These are phyloP conservation scores for Nesoenas mayeri DNA, from an alignment of 2,113 vertebrate species.

Conservation along the genomic window DNA sequence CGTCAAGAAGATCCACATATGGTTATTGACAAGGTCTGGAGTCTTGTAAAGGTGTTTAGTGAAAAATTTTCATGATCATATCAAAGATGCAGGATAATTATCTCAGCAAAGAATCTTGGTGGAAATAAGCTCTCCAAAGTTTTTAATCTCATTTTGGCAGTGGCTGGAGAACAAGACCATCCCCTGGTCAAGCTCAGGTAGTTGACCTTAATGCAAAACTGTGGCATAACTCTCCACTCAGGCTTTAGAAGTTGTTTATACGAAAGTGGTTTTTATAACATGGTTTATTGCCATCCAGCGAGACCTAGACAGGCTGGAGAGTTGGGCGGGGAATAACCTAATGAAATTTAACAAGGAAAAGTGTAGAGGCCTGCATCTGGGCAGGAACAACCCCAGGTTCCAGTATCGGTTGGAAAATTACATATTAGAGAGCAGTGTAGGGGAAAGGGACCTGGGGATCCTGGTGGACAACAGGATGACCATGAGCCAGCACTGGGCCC, in stretches of 20 bases:
- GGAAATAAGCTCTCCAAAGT: not conserved
- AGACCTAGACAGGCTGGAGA: no score
- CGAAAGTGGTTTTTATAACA: not conserved
- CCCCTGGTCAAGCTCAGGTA: not conserved
- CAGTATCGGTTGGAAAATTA: no score
- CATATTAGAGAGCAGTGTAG: no score
- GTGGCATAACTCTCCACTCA: not conserved
- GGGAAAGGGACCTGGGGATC: no score
- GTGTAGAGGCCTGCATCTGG: no score
- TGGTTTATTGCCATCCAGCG: no score
- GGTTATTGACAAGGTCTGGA: not conserved
- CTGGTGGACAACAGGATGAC: no score
- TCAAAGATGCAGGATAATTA: not conserved
- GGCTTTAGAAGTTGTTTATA: not conserved
- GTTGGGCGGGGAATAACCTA: no score
- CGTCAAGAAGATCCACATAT: not conserved
- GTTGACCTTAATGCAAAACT: not conserved
- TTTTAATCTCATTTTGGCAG: not conserved
- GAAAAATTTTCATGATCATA: not conserved
- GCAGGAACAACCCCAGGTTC: no score
- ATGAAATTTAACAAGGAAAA: no score
- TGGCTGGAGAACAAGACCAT: not conserved
- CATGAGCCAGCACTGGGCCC: no score
- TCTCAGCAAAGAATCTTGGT: not conserved
- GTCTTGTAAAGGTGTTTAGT: not conserved